Percentiles rank a stretch among this genome's conserved stretches.
phyloP scores from a whole-genome alignment of 2,888 invertebrate genomes.

The Eupithecia insigniata region DNA sequence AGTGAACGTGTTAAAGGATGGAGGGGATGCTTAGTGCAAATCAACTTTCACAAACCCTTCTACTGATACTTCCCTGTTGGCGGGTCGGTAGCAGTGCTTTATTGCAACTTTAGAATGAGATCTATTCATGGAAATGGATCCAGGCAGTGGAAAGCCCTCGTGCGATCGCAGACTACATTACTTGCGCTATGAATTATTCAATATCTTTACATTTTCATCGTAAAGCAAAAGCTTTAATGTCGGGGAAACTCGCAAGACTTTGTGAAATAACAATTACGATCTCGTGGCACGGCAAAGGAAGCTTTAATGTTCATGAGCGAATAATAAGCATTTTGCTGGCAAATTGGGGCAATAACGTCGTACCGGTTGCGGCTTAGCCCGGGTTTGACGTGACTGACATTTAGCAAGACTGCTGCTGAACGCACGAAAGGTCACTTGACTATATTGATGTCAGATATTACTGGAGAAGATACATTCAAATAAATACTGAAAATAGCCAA shows the following conservation, averaged over 20 bases:
- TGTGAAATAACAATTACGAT: constrained; percentile 35
- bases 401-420: constrained; percentile 57
- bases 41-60: constrained; percentile 76
- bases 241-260: constrained; percentile 31
- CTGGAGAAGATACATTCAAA: not conserved
- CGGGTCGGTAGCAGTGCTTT: constrained; percentile 56
- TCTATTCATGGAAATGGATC: constrained; percentile 61
- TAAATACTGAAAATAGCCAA: constrained; percentile 6
- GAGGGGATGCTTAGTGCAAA: constrained; percentile 60
- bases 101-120: constrained; percentile 47
- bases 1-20: constrained; percentile 50
- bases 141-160: constrained; percentile 52
- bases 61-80: constrained; percentile 53
- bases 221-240: constrained; percentile 37
- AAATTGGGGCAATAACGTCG: constrained; percentile 59
- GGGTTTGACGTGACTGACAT: constrained; percentile 71
- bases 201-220: constrained; percentile 45
- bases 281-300: constrained; percentile 40
- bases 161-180: constrained; percentile 61
- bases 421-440: constrained; percentile 54
- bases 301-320: constrained; percentile 52
- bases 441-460: not conserved
- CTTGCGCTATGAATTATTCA: constrained; percentile 65
- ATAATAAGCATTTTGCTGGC: constrained; percentile 56
- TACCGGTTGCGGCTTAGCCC: constrained; percentile 69